Conservation (phyloP, 2,113 vertebrate genomes). For the Erythrocebus patas region DNA sequence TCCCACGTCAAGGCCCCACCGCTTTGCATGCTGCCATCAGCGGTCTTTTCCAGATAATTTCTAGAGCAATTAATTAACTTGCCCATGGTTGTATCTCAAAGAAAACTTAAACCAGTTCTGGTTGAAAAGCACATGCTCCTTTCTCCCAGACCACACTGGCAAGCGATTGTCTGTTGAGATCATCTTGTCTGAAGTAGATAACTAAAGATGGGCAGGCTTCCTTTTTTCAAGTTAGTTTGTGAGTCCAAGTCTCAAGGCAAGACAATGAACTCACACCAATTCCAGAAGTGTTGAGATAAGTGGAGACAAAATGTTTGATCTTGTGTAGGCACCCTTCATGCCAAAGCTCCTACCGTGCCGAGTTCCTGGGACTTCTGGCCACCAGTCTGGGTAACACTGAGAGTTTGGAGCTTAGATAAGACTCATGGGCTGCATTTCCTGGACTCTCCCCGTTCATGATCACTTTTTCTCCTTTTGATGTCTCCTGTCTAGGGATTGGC, state of each 20-base stretch:
- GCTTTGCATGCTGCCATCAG: not conserved
- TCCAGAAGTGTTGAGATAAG: not conserved
- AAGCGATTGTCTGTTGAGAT: not conserved
- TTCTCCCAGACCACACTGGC: not conserved
- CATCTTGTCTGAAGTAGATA: not conserved
- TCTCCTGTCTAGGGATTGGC: not conserved
- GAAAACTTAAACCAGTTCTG: not conserved
- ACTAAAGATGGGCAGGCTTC: not conserved
- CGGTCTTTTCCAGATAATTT: not conserved
- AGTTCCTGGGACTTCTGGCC: not conserved
- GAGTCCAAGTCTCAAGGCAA: not conserved
- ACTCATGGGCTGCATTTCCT: not conserved
- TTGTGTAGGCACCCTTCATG: not conserved
- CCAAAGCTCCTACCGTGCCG: not conserved
- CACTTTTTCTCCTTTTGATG: not conserved
- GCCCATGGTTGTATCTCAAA: not conserved
- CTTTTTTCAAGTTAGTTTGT: not conserved
- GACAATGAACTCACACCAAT: not conserved
- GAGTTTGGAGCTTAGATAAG: not conserved
- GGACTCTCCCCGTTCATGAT: fast-evolving
- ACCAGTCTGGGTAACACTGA: not conserved
- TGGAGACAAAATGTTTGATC: not conserved
- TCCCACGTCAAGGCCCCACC: fast-evolving
- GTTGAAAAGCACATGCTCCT: not conserved
- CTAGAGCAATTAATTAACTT: not conserved